A percentile compares a stretch with the other conserved stretches of the same genome.
Conservation (phyloP, 1,140 invertebrate genomes). For the Pogonognathellus flavescens region DNA sequence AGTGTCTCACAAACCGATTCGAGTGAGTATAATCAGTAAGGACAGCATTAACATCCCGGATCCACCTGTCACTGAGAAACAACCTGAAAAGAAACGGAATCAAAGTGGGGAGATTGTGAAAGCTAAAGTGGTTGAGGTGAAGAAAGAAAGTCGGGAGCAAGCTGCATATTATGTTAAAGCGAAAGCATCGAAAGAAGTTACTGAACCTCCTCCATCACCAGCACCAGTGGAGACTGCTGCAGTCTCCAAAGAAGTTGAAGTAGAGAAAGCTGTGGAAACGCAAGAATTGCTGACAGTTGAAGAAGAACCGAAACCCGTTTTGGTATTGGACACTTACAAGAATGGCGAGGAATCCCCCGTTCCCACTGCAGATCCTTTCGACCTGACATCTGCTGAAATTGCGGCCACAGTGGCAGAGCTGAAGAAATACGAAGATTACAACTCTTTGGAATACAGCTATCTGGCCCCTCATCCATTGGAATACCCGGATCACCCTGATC, state of each 20-base stretch:
- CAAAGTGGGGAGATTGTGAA: background rate
- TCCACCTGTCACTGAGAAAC: background rate
- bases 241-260: background rate
- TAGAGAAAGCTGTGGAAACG: background rate
- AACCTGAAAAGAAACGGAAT: background rate
- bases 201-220: constrained; percentile 2
- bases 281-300: background rate
- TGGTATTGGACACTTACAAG: constrained; percentile 51
- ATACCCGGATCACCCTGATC: constrained; percentile 65
- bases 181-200: background rate
- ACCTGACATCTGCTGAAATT: constrained; percentile 60
- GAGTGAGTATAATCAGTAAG: constrained; percentile 65
- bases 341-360: background rate
- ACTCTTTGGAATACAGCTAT: constrained; percentile 62
- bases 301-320: background rate
- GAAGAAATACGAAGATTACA: constrained; percentile 64
- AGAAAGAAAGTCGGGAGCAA: constrained; percentile 4
- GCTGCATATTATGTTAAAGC: background rate
- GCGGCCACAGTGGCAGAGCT: constrained; percentile 61
- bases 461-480: constrained; percentile 65
- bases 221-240: too few relatives aligned
- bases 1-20: constrained; percentile 43
- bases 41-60: constrained; percentile 49
- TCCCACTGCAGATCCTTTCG: constrained; percentile 26
- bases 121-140: constrained; percentile 46